phyloP scores from a whole-genome alignment of 2,113 vertebrate species.

The Lynx canadensis region DNA sequence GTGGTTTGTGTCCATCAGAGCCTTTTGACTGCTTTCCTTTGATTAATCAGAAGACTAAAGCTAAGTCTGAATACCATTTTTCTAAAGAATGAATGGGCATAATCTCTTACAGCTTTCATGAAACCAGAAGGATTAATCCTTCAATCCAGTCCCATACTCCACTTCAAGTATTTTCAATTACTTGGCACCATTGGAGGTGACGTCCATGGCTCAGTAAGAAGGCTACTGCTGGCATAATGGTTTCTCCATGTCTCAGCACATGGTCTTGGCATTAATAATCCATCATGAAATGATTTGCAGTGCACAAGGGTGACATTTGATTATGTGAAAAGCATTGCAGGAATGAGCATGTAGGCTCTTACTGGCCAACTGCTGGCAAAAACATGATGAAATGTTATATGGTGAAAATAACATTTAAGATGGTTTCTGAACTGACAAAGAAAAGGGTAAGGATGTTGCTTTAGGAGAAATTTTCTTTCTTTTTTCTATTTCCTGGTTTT shows the following conservation, averaged over 20 bases:
- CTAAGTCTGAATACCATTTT: constrained; percentile 60
- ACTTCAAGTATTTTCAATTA: constrained; percentile 64
- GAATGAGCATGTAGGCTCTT: constrained; percentile 39
- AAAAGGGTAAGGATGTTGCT: constrained; percentile 4
- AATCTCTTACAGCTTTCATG: constrained; percentile 65
- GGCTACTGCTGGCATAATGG: constrained; percentile 69
- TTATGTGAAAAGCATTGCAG: constrained; percentile 66
- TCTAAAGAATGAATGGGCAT: constrained; percentile 62
- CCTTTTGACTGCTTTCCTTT: constrained; percentile 61
- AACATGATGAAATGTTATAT: constrained; percentile 62
- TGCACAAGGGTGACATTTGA: constrained; percentile 74
- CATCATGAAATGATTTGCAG: constrained; percentile 67
- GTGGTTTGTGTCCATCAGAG: constrained; percentile 45
- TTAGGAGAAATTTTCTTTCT: not conserved
- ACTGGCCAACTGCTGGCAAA: constrained; percentile 62
- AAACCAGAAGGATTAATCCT: constrained; percentile 43
- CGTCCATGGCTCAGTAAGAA: constrained; percentile 22
- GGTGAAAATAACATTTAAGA: constrained; percentile 52
- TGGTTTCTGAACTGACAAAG: constrained; percentile 45
- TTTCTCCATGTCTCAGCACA: constrained; percentile 65
- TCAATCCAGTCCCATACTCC: not conserved
- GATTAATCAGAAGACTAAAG: constrained; percentile 64
- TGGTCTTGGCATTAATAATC: constrained; percentile 69
- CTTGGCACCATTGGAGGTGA: constrained; percentile 60
- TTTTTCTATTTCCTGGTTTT: not conserved